These are phyloP conservation scores for Melospiza georgiana DNA, from an alignment of 2,113 vertebrate species.

Conservation along the genomic window DNA sequence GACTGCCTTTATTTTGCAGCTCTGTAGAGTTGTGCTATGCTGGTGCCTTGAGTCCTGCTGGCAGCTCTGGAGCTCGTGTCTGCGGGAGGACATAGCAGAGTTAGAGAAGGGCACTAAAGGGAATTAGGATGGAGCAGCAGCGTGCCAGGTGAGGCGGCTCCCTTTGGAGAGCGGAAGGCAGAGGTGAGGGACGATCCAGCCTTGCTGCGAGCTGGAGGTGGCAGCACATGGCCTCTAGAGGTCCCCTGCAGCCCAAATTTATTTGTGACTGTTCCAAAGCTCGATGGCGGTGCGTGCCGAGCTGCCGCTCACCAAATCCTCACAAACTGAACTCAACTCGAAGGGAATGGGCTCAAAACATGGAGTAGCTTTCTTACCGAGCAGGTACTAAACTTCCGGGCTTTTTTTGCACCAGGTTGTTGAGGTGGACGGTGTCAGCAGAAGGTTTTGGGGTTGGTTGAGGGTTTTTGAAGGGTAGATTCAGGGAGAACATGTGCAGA, in stretches of 20 bases:
- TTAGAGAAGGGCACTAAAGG: background rate
- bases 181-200: background rate
- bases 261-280: fast-evolving
- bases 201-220: background rate
- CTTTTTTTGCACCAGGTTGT: background rate
- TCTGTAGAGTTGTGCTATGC: background rate
- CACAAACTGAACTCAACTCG: fast-evolving
- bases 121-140: background rate
- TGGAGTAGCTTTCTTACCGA: background rate
- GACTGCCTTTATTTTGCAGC: slow-evolving; percentile 29
- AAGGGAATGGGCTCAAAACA: background rate
- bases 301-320: fast-evolving
- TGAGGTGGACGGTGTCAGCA: background rate
- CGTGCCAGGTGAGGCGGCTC: background rate
- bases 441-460: background rate
- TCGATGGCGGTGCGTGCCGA: fast-evolving
- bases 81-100: background rate
- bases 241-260: background rate
- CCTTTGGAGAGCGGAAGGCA: background rate
- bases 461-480: background rate
- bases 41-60: background rate
- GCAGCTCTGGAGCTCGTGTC: background rate
- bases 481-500: background rate
- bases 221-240: slow-evolving; percentile 17
- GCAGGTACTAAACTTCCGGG: background rate